Evolutionary conservation across 2,888 invertebrate genomes (phyloP).

Genomic region (Ryuthela nishihirai): DNA sequence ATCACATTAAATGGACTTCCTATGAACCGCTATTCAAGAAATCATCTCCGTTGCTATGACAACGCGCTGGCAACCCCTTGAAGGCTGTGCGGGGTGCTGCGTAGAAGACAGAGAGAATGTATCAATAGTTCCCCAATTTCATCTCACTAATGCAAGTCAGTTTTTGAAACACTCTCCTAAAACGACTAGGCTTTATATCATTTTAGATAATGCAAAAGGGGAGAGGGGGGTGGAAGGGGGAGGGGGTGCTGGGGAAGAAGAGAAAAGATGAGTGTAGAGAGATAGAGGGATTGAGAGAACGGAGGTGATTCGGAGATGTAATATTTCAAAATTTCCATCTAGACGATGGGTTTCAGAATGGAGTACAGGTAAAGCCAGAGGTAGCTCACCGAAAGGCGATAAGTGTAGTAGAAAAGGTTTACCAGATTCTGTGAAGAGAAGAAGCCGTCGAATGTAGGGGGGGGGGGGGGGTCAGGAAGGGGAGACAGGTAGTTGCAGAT

Average conservation of each 20-base stretch:
- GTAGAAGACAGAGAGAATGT: too few species aligned
- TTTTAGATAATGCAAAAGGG: conserved; percentile 16
- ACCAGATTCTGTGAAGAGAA: conserved; percentile 4
- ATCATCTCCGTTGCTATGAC: conserved; percentile 12
- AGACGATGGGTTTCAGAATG: conserved; percentile 32
- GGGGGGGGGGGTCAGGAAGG: neutral
- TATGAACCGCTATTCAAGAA: conserved; percentile 15
- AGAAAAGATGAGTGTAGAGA: conserved; percentile 1
- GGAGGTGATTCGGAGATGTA: conserved; percentile 29
- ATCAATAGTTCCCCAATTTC: conserved; percentile 34
- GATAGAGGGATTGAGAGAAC: neutral
- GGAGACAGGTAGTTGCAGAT: too few species aligned
- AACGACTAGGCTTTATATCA: conserved; percentile 11
- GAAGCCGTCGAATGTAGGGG: neutral
- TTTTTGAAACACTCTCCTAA: conserved; percentile 24
- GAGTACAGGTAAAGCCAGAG: conserved; percentile 22
- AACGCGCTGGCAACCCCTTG: too few species aligned
- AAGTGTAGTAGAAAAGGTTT: conserved; percentile 34
- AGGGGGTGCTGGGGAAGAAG: neutral
- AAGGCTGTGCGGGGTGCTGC: too few species aligned
- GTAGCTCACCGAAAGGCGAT: conserved; percentile 15
- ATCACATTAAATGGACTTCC: conserved; percentile 32
- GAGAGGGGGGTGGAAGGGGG: neutral
- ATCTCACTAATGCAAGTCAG: conserved; percentile 33
- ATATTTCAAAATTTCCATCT: conserved; percentile 36